phyloP scores from a whole-genome alignment of 2,888 invertebrate genomes.

The Alviniconcha strummeri region DNA sequence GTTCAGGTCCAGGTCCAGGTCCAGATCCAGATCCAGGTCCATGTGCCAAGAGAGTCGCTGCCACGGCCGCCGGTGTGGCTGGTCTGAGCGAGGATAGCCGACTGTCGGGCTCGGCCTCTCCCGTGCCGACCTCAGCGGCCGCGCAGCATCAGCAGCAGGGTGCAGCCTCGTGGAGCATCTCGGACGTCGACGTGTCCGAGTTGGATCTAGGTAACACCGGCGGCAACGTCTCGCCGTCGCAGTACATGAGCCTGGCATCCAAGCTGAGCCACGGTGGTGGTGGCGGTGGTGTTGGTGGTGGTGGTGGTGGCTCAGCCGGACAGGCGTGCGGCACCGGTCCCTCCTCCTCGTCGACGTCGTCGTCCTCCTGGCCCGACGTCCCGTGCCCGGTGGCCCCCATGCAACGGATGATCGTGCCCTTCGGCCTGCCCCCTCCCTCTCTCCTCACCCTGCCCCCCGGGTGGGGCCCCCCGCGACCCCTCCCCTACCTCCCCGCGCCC shows the following conservation, averaged over 20 bases:
- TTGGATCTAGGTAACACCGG: not conserved
- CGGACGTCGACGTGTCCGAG: not conserved
- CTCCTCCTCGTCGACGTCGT: not conserved
- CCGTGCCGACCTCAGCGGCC: too few relatives aligned
- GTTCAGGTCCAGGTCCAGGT: too few relatives aligned
- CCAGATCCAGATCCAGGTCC: too few relatives aligned
- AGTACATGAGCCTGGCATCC: not conserved
- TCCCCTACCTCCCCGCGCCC: slow-evolving; percentile 3
- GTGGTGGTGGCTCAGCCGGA: too few relatives aligned
- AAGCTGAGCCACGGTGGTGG: not conserved
- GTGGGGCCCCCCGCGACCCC: slow-evolving; percentile 11
- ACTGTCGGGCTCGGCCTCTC: too few relatives aligned
- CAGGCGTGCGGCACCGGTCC: not conserved
- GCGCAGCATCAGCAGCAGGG: too few relatives aligned
- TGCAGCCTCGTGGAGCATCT: too few relatives aligned
- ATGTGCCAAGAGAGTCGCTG: too few relatives aligned
- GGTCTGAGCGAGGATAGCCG: too few relatives aligned
- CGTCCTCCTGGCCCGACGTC: not conserved
- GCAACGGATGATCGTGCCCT: not conserved
- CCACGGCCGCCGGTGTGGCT: too few relatives aligned
- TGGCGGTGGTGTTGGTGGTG: not conserved
- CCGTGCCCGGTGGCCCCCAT: not conserved
- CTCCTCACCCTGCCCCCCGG: not conserved
- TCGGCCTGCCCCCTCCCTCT: slow-evolving; percentile 4
- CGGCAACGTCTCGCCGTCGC: too few relatives aligned